A percentile compares a stretch with the other conserved stretches of the same genome.
These are phyloP conservation scores for Hirtodrosophila histrioides DNA, from an alignment of 2,888 invertebrate species.

Conservation along the genomic window DNA sequence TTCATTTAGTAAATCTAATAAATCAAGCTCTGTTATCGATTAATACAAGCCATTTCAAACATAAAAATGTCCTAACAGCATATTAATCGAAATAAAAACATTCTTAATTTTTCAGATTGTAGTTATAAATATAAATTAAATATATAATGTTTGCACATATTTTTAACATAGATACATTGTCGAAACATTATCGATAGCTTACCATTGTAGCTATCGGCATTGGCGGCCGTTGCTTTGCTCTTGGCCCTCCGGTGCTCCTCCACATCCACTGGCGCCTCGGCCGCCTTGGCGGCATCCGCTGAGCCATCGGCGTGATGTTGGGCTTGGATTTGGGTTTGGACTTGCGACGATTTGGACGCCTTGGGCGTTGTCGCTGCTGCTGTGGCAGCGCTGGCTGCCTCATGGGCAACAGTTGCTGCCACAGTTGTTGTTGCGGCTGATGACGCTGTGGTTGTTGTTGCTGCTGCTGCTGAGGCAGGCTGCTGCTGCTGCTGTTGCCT, in stretches of 20 bases:
- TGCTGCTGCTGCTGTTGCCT: constrained; percentile 28
- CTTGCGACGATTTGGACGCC: constrained; percentile 30
- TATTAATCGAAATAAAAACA: too few species aligned
- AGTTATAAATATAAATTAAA: too few species aligned
- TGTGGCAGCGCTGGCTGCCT: constrained; percentile 15
- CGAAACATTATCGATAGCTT: constrained; percentile 21
- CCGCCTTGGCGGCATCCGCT: constrained; percentile 11
- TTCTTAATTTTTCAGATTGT: too few species aligned
- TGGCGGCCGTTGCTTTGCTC: constrained; percentile 22
- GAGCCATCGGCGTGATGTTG: too few species aligned
- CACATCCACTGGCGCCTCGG: constrained; percentile 32
- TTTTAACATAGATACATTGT: not conserved
- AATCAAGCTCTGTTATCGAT: too few species aligned
- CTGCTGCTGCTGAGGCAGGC: constrained; percentile 35
- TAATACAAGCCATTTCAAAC: too few species aligned
- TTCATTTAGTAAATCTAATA: too few species aligned
- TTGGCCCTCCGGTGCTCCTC: constrained; percentile 35
- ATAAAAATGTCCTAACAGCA: too few species aligned
- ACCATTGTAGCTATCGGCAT: constrained; percentile 49
- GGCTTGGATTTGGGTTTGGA: constrained; percentile 4
- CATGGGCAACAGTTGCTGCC: constrained; percentile 10
- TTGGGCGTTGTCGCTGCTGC: constrained; percentile 56
- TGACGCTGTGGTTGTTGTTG: constrained; percentile 21
- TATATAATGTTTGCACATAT: too few species aligned
- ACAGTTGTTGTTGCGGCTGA: constrained; percentile 45